Evolutionary conservation across 2,113 vertebrate species (phyloP).

Genomic region (Hemichromis elongatus): DNA sequence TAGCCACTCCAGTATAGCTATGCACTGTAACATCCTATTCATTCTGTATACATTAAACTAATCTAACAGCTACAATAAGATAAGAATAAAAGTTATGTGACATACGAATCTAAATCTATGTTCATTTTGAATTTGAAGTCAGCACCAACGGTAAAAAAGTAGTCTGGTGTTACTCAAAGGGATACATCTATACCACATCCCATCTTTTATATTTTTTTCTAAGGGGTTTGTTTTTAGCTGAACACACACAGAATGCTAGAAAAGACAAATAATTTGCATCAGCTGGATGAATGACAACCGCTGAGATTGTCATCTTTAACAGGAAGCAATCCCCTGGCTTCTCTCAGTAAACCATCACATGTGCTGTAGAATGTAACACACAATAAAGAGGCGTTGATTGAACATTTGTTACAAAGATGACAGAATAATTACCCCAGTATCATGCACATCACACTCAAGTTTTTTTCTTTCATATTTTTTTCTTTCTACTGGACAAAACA

Average conservation of each 20-base stretch:
- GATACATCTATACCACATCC: neutral
- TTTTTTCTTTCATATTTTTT: constrained; percentile 13
- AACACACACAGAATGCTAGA: neutral
- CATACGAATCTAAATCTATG: neutral
- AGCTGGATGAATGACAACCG: neutral
- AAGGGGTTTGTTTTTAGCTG: neutral
- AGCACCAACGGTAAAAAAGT: neutral
- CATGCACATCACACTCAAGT: neutral
- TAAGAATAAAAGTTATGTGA: neutral
- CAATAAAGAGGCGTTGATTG: neutral
- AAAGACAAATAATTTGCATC: neutral
- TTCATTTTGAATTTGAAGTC: neutral
- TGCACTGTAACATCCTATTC: neutral
- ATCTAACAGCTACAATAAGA: neutral
- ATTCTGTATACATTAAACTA: neutral
- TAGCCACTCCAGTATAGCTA: neutral
- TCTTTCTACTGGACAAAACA: constrained; percentile 15
- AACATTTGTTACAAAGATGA: neutral
- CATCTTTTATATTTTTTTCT: neutral
- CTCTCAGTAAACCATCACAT: neutral
- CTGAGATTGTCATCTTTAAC: neutral
- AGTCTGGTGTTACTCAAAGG: neutral
- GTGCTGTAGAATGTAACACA: neutral
- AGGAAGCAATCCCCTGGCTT: neutral
- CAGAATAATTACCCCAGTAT: neutral